Conservation (phyloP, 2,797 vertebrate species). For the Eospalax fontanierii region DNA sequence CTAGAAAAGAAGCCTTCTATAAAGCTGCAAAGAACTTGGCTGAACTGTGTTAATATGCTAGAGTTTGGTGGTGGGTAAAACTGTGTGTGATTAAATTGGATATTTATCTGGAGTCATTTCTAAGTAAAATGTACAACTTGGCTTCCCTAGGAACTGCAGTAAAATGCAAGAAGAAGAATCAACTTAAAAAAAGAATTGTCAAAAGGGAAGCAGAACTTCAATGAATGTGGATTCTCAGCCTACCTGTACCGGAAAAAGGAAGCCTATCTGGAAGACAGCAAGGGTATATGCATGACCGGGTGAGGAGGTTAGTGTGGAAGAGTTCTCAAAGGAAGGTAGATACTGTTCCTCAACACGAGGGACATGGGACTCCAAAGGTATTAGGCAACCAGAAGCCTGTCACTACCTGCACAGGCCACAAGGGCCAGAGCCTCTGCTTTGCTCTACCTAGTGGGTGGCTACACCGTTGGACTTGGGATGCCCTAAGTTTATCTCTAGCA, state of each 20-base stretch:
- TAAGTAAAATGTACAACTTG: background rate
- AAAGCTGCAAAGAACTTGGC: background rate
- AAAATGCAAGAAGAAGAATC: constrained; percentile 1
- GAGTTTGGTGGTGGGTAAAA: background rate
- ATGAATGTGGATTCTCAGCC: background rate
- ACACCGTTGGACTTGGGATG: too few relatives aligned
- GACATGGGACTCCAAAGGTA: background rate
- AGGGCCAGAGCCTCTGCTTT: background rate
- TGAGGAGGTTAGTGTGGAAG: background rate
- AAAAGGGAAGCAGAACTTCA: background rate
- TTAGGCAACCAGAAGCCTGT: background rate
- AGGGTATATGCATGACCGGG: background rate
- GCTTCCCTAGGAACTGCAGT: background rate
- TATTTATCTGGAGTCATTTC: background rate
- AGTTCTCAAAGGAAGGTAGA: background rate
- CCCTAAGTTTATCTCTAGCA: background rate
- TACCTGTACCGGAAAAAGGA: background rate
- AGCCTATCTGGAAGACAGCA: background rate
- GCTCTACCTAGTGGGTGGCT: background rate
- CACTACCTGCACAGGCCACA: background rate
- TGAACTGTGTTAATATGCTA: background rate
- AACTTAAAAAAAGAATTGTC: background rate
- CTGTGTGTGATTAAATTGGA: background rate
- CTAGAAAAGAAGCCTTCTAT: background rate
- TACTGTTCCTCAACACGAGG: background rate